Evolutionary conservation across 2,797 vertebrate species (phyloP).

Genomic region (Coregonus ussuriensis): DNA sequence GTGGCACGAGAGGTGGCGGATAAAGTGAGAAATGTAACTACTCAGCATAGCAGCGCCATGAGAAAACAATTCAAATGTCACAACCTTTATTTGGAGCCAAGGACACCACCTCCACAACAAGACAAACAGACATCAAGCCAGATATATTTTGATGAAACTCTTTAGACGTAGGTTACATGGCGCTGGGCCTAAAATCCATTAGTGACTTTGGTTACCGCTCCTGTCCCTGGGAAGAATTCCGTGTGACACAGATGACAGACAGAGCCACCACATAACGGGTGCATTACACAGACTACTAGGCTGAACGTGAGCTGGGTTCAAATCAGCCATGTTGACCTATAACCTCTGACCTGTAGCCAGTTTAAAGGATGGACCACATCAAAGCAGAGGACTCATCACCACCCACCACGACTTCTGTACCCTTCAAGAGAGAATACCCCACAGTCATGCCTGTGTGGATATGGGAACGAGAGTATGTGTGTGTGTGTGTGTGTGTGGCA

Average conservation of each 20-base stretch:
- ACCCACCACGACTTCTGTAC: neutral
- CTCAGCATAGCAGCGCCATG: conserved; percentile 1
- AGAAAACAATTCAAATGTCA: neutral
- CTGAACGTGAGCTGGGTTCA: conserved; percentile 2
- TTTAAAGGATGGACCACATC: conserved; percentile 6
- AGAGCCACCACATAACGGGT: neutral
- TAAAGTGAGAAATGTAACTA: neutral
- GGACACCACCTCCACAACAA: conserved; percentile 5
- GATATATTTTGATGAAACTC: neutral
- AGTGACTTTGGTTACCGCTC: conserved; percentile 8
- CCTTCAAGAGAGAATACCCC: neutral
- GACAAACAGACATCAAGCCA: neutral
- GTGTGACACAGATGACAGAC: conserved; percentile 3
- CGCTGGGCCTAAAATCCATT: neutral
- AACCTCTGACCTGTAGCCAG: conserved; percentile 7
- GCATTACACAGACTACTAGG: neutral
- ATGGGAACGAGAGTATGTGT: conserved; percentile 10
- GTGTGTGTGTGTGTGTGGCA: conserved; percentile 7
- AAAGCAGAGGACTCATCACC: conserved; percentile 18
- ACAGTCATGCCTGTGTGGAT: neutral
- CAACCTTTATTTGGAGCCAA: neutral
- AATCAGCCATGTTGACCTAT: conserved; percentile 14
- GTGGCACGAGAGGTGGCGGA: neutral
- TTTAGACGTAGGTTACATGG: neutral
- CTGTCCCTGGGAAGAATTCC: conserved; percentile 3